Evolutionary conservation across 35 echinoderm and acorn worm species (phyloP).

Genomic region (Chiridota heheva): DNA sequence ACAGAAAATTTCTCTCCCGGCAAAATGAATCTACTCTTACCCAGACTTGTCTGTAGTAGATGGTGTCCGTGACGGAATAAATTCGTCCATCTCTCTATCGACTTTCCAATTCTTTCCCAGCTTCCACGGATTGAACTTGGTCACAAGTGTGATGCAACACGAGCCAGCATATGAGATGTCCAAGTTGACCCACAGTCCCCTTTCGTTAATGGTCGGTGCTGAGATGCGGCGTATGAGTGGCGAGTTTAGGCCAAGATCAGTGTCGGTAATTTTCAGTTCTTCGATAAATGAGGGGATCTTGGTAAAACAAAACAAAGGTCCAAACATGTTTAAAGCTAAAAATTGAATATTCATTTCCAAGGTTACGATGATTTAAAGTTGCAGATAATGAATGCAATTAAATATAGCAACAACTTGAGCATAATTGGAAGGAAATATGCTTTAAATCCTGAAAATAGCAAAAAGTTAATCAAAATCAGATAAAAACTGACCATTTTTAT

Average conservation of each 20-base stretch:
- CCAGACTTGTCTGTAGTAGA: no score
- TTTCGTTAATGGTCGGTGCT: constrained; percentile 54
- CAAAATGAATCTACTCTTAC: no score
- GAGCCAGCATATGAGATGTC: constrained; percentile 90
- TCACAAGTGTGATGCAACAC: constrained; percentile 87
- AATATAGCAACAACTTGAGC: no score
- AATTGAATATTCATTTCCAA: neutral
- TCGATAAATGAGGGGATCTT: constrained; percentile 96
- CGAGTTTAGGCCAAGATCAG: constrained; percentile 78
- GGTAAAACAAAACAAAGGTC: neutral
- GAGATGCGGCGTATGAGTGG: constrained; percentile 79
- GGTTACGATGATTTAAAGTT: neutral
- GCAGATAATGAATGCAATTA: neutral
- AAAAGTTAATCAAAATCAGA: no score
- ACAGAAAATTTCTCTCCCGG: constrained; percentile 31
- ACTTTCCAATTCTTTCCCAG: constrained; percentile 57
- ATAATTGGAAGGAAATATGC: no score
- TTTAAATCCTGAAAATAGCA: no score
- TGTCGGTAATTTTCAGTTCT: constrained; percentile 90
- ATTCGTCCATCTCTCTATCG: constrained; percentile 81
- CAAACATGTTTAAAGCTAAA: neutral
- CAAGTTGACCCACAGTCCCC: constrained; percentile 87
- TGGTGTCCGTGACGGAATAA: no score
- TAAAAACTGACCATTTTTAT: no score
- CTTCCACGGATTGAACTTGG: constrained; percentile 92